Conservation (phyloP, 2,797 vertebrate genomes). For the Falco novaeseelandiae region DNA sequence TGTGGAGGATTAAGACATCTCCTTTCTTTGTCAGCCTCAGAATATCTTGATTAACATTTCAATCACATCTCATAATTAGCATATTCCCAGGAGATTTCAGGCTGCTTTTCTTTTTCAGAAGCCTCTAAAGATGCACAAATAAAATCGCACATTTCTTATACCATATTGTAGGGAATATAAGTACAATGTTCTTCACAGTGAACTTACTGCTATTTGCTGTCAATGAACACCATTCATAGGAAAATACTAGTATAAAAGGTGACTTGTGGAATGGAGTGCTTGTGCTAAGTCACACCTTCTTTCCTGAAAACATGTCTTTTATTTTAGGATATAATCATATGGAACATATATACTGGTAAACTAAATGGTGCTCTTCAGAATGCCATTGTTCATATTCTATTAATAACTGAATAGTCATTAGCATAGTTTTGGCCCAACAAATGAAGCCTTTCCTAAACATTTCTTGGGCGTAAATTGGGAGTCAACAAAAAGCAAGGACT, state of each 20-base stretch:
- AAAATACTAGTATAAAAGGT: background rate
- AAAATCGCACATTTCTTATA: background rate
- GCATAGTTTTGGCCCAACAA: background rate
- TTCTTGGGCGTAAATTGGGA: background rate
- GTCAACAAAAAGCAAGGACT: background rate
- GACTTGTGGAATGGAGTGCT: background rate
- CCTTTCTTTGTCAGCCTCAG: background rate
- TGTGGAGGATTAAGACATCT: slow-evolving; percentile 29
- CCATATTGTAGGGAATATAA: background rate
- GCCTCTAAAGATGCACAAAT: background rate
- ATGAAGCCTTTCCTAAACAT: background rate
- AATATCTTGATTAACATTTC: slow-evolving; percentile 34
- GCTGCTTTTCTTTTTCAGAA: slow-evolving; percentile 9
- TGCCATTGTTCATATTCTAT: background rate
- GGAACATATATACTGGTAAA: background rate
- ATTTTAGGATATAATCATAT: background rate
- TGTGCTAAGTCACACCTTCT: background rate
- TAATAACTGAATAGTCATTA: background rate
- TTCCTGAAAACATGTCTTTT: background rate
- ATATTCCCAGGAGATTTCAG: slow-evolving; percentile 19
- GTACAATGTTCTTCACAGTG: background rate
- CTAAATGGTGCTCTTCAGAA: background rate
- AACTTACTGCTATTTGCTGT: background rate
- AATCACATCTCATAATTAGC: slow-evolving; percentile 36
- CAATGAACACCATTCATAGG: background rate